Evolutionary conservation across 2,113 vertebrate species (phyloP).

Genomic region (Marmota monax): DNA sequence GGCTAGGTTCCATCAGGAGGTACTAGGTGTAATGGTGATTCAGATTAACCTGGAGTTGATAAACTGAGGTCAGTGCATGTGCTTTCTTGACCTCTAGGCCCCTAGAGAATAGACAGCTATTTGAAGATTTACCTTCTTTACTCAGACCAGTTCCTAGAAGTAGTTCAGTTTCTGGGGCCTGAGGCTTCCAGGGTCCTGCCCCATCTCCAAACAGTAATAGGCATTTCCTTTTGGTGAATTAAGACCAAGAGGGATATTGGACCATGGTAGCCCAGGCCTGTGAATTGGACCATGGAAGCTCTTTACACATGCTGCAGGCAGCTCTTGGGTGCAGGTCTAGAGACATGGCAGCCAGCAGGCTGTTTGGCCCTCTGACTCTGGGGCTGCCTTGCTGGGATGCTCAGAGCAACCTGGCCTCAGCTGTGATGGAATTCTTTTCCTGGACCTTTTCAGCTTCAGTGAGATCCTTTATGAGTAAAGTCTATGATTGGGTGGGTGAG

Average conservation of each 20-base stretch:
- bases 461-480: no score
- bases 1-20: neutral
- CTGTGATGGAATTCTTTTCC: no score
- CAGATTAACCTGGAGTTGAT: neutral
- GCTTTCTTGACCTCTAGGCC: neutral
- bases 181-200: neutral
- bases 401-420: no score
- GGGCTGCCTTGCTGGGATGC: no score
- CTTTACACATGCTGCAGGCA: neutral
- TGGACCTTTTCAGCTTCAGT: no score
- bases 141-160: neutral
- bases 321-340: no score
- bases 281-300: no score
- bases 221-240: neutral
- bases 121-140: neutral
- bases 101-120: neutral
- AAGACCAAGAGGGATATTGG: neutral
- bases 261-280: neutral
- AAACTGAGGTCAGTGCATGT: no score
- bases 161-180: neutral
- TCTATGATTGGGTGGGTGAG: no score
- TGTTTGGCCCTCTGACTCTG: no score
- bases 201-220: neutral
- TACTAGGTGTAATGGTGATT: neutral
- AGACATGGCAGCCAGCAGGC: no score